Percentiles rank a stretch among this genome's conserved stretches.
These are phyloP conservation scores for Cossypha polioptera DNA, from an alignment of 2,797 vertebrate species.

Conservation along the genomic window DNA sequence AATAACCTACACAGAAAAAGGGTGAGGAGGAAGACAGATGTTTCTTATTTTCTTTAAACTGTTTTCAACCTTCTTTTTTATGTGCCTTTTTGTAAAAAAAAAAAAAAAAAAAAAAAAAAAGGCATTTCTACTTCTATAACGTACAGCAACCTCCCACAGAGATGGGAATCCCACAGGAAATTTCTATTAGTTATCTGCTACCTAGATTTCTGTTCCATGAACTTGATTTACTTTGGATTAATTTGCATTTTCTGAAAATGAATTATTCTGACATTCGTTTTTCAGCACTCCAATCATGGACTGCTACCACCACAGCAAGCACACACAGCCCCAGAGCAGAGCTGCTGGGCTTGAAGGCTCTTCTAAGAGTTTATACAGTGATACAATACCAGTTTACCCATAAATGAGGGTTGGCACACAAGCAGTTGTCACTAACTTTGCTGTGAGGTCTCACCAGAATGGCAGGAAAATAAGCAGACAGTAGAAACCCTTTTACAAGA, in stretches of 20 bases:
- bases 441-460: background rate
- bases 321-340: background rate
- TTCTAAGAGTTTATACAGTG: background rate
- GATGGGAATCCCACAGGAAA: constrained; percentile 5
- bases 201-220: background rate
- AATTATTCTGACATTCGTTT: background rate
- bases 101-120: background rate
- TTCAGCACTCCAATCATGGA: constrained; percentile 55
- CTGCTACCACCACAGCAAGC: background rate
- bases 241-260: background rate
- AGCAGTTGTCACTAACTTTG: background rate
- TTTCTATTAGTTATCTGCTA: constrained; percentile 10
- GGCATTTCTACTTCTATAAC: background rate
- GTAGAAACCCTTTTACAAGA: background rate
- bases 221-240: background rate
- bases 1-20: constrained; percentile 30
- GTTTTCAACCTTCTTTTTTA: constrained; percentile 44
- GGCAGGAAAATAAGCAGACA: background rate
- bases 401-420: background rate
- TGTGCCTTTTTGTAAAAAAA: background rate
- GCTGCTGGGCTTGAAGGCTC: background rate
- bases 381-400: background rate
- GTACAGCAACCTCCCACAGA: constrained; percentile 39
- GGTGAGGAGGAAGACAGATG: constrained; percentile 42
- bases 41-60: constrained; percentile 64